Evolutionary conservation across 2,797 vertebrate genomes (phyloP).

Genomic region (Tragopan temminckii): DNA sequence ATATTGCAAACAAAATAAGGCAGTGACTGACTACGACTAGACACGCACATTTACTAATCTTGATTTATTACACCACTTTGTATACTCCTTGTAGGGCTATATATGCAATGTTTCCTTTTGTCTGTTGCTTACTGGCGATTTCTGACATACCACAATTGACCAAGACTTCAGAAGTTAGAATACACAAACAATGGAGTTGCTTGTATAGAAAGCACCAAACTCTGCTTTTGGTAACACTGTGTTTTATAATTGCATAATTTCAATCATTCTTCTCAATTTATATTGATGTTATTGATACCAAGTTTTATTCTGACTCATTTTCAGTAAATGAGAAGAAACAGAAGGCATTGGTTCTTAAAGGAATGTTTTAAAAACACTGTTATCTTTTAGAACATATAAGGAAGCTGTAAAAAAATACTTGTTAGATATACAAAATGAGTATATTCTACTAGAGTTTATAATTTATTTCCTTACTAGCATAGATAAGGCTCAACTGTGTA

Average conservation of each 20-base stretch:
- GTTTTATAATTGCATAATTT: not conserved
- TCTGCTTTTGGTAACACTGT: not conserved
- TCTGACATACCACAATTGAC: conserved; percentile 16
- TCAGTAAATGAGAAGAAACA: not conserved
- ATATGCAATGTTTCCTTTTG: not conserved
- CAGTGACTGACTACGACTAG: conserved; percentile 32
- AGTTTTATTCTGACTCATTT: not conserved
- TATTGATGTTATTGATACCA: not conserved
- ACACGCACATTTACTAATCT: not conserved
- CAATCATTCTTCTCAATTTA: not conserved
- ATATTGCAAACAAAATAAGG: conserved; percentile 35
- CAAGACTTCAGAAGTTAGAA: not conserved
- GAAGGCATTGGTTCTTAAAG: not conserved
- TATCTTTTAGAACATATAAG: not conserved
- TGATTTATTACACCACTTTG: conserved; percentile 30
- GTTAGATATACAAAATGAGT: not conserved
- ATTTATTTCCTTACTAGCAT: not conserved
- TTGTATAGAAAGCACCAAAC: not conserved
- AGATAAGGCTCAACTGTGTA: not conserved
- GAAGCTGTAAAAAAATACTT: not conserved
- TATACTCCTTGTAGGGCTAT: not conserved
- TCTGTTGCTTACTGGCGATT: conserved; percentile 12
- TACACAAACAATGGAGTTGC: not conserved
- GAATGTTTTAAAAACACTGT: not conserved
- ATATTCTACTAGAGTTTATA: not conserved